Base-by-base conservation (phyloP, 1,140 invertebrate genomes). In the Marisa cornuarietis region DNA sequence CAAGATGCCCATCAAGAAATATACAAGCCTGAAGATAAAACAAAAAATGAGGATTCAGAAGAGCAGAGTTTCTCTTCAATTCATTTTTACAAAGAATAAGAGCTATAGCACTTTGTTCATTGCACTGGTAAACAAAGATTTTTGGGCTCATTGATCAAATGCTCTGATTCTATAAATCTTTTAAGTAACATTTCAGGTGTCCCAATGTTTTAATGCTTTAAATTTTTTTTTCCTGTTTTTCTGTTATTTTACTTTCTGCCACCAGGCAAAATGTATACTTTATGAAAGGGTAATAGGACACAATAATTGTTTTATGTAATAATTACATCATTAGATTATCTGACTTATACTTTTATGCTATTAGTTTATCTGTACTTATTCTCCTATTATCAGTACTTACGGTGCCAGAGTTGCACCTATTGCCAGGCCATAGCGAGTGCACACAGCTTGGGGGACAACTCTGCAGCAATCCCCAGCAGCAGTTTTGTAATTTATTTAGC, bases 391-490 rank as follows among this genome's bases (percentile, higher is more conserved):
- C 54, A 58, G 54, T 58, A 58, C 90, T 86, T 85, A 91, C 90
- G 88, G 88, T 49, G 86, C 63, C n/a, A 90, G 69, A 31, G 81
- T 79, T 71, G 88, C 84, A 49, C 90, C 89, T 74, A 91, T 90
- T 24, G 88, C 86, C 63, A 91, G 74, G 49, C 88, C 88, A 86
- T 85, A 90, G 81, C 89, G 85, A 61, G 88, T 89, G 81, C 90
- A 91, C 5, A 91, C 31, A n/a, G 88, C 88, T 69, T 89, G 88
- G 42, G 88, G 88, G 26, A 89, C 76, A 20, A 89, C 87, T 81
- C 87, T 89, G 79, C 76, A 87, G 81, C 68, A 78, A 75, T 76
- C 6, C 31, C 31, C 31, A 42, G 6, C 31, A 42, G 31, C 0
- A 42, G 31, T 4, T 42, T 42, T 42, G 31, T 42, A 42, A 42